Percentiles rank a stretch among this genome's conserved stretches.
Conservation (phyloP, 2,888 invertebrate species). For the Chloromyia formosa region DNA sequence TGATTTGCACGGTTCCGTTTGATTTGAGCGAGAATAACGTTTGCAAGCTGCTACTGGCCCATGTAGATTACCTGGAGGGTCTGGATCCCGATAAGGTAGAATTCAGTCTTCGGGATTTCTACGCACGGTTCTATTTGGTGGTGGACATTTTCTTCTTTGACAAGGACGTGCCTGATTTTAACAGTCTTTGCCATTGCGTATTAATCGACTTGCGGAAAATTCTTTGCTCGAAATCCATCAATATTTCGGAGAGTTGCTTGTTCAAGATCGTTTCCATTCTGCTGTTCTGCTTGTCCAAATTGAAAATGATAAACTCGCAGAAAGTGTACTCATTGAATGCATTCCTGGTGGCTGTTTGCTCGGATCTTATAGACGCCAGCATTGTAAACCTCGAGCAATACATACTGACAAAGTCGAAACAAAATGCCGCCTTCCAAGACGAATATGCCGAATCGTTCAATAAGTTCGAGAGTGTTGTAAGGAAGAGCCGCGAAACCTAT, state of each 20-base stretch:
- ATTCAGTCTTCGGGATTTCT: conserved; percentile 65
- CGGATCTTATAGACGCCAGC: conserved; percentile 67
- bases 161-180: conserved; percentile 71
- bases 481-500: conserved; percentile 62
- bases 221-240: conserved; percentile 71
- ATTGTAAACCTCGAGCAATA: conserved; percentile 64
- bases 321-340: conserved; percentile 85
- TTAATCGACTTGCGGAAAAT: conserved; percentile 79
- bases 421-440: conserved; percentile 60
- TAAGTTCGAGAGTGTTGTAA: conserved; percentile 59
- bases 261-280: conserved; percentile 86
- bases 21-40: conserved; percentile 91
- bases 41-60: conserved; percentile 76
- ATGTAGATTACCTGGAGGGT: conserved; percentile 70
- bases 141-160: conserved; percentile 65
- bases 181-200: conserved; percentile 74
- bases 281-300: conserved; percentile 80
- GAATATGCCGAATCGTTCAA: conserved; percentile 59
- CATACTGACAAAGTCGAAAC: conserved; percentile 58
- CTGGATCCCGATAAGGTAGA: conserved; percentile 64
- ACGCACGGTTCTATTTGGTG: conserved; percentile 66
- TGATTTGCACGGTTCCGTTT: conserved; percentile 80
- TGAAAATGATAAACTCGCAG: conserved; percentile 77
- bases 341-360: conserved; percentile 81
- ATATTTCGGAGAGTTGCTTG: conserved; percentile 70